Base-by-base conservation (phyloP, 2,113 vertebrate species). In the Pangasianodon gigas region DNA sequence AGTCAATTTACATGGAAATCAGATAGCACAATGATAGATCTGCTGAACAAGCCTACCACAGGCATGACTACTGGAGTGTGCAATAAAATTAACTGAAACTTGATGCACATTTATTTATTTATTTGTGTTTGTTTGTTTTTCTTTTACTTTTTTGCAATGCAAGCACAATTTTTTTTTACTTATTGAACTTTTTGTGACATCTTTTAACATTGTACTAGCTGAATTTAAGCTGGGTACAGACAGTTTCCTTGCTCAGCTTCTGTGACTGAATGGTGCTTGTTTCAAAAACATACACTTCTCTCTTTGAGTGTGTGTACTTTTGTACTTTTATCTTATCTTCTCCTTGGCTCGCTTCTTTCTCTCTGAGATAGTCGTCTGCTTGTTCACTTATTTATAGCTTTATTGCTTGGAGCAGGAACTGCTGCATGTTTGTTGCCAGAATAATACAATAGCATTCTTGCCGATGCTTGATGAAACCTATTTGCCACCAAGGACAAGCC, bases 1-100 rank as follows among this genome's bases (percentile, higher is more conserved):
- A 75, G 65, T 77, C 80, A 84, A 87, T 88, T 84, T 90, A 83
- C 54, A 87, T 87, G 82, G 81, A 90, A 56, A 83, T 87, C 65
- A 87, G 51, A 83, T 26, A 8, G 46, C 26, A 69, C 65, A 60
- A 44, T 62, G 21, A 75, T 84, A 56, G 44, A 19, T 84, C 46
- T 80, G 48, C 48, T 51, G 26, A 80, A 80, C 46, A 80, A 80
- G 77, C 48, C 77, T 52, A 85, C 14, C 3, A 32, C 29, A 71
- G 13, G 60, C 62, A 10, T 51, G 24, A 82, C 41, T n/a, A 29
- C 82, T 60, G 54, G 65, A 46, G 37, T 56, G n/a, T n/a, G 77
- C 0, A 16, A 80, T 29, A 51, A 80, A 80, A 77, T 77, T 4
- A 80, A 80, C 13, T 13, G 74, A 77, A 80, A 80, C 44, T 26